phyloP scores from a whole-genome alignment of 2,797 vertebrate genomes.

The Siniperca obscura region DNA sequence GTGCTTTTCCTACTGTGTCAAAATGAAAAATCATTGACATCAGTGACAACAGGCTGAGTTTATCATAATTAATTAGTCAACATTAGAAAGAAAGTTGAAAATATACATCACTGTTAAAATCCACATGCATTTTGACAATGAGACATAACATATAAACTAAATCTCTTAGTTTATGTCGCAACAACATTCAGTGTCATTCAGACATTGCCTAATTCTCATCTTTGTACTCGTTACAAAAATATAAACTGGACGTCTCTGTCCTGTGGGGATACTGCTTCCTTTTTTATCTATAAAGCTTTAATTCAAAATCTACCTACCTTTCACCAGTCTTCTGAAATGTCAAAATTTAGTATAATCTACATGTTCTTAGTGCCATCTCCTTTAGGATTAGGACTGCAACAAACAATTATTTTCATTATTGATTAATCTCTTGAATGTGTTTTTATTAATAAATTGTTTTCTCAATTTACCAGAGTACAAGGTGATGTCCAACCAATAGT shows the following conservation, averaged over 20 bases:
- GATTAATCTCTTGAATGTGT: background rate
- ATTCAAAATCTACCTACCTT: background rate
- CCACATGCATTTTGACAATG: background rate
- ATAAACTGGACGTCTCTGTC: too few species aligned
- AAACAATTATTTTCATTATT: background rate
- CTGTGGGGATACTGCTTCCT: background rate
- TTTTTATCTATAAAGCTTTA: background rate
- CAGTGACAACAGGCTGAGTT: background rate
- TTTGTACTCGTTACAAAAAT: background rate
- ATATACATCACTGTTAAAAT: background rate
- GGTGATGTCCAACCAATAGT: conserved; percentile 3
- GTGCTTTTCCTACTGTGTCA: background rate
- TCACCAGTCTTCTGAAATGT: too few species aligned
- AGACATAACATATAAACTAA: background rate
- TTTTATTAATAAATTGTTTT: background rate
- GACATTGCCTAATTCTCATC: background rate
- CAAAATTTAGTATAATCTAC: too few species aligned
- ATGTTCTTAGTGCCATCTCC: too few species aligned
- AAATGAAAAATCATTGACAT: too few species aligned
- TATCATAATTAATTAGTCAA: background rate
- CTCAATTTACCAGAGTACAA: background rate
- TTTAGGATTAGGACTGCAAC: background rate
- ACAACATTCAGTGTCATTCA: background rate
- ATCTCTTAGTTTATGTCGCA: background rate
- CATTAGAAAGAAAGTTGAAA: background rate